These are phyloP conservation scores for Danio choprae DNA, from an alignment of 2,797 vertebrate genomes.

Conservation along the genomic window DNA sequence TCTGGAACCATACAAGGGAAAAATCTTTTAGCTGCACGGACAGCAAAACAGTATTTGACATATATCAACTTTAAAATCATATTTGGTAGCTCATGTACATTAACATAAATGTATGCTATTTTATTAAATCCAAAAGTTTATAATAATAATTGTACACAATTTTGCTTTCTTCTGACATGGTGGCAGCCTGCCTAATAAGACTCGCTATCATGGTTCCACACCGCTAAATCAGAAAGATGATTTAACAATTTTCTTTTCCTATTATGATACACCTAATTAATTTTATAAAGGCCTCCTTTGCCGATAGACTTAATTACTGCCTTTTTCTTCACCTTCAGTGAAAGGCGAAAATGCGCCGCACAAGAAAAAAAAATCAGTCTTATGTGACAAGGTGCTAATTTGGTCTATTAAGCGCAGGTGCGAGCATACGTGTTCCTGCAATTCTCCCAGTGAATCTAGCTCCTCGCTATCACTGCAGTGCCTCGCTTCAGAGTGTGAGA, in stretches of 20 bases:
- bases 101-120: too few species aligned
- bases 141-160: neutral
- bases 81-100: neutral
- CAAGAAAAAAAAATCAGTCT: conserved; percentile 49
- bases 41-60: neutral
- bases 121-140: too few species aligned
- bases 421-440: conserved; percentile 55
- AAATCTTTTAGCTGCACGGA: neutral
- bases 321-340: conserved; percentile 60
- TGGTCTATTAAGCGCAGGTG: conserved; percentile 63
- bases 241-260: conserved; percentile 69
- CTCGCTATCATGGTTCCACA: conserved; percentile 51
- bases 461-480: conserved; percentile 56
- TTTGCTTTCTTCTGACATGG: conserved; percentile 8
- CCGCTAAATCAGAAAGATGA: conserved; percentile 53
- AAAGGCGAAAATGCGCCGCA: conserved; percentile 32
- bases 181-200: conserved; percentile 38
- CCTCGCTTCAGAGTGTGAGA: conserved; percentile 49
- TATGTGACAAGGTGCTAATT: conserved; percentile 67
- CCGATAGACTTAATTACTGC: conserved; percentile 74
- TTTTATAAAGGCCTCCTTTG: conserved; percentile 72
- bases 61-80: neutral
- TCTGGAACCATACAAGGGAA: neutral
- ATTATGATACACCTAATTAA: conserved; percentile 78
- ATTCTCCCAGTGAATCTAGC: conserved; percentile 58